phyloP scores from a whole-genome alignment of 2,113 vertebrate species.

The Nothobranchius furzeri region DNA sequence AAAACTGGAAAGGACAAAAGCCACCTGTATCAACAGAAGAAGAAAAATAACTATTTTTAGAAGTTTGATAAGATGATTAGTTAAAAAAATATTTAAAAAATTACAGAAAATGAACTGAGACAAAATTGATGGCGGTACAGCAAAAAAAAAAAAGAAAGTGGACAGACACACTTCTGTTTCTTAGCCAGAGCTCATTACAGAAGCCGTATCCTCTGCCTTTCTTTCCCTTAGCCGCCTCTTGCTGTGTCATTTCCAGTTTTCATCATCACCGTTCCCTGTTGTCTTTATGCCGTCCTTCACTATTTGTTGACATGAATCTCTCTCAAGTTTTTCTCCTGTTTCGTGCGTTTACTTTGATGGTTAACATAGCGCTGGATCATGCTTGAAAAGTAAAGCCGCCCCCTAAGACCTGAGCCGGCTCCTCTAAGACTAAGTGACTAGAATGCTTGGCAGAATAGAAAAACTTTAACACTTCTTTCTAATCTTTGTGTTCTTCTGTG shows the following conservation, averaged over 20 bases:
- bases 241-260: constrained; percentile 52
- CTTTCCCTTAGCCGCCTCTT: constrained; percentile 25
- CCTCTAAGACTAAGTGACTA: constrained; percentile 14
- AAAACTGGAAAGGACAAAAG: constrained; percentile 31
- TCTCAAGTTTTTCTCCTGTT: constrained; percentile 5
- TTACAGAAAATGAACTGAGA: constrained; percentile 37
- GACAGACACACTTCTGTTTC: constrained; percentile 46
- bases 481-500: constrained; percentile 38
- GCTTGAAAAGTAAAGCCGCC: constrained; percentile 31
- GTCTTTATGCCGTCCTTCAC: constrained; percentile 18
- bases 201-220: constrained; percentile 34
- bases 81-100: not conserved
- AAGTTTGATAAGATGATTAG: constrained; percentile 27
- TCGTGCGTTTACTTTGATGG: constrained; percentile 23
- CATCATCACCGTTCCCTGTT: constrained; percentile 49
- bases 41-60: constrained; percentile 9
- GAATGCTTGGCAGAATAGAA: constrained; percentile 20
- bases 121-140: constrained; percentile 31
- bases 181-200: constrained; percentile 68
- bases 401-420: constrained; percentile 29
- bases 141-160: constrained; percentile 49
- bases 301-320: constrained; percentile 29
- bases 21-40: constrained; percentile 6
- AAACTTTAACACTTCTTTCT: constrained; percentile 31
- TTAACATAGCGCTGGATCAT: constrained; percentile 22